Evolutionary conservation across 2,113 vertebrate species (phyloP), one percentile per base, ranked within the genome.

Genomic region (Lophochroa leadbeateri): DNA sequence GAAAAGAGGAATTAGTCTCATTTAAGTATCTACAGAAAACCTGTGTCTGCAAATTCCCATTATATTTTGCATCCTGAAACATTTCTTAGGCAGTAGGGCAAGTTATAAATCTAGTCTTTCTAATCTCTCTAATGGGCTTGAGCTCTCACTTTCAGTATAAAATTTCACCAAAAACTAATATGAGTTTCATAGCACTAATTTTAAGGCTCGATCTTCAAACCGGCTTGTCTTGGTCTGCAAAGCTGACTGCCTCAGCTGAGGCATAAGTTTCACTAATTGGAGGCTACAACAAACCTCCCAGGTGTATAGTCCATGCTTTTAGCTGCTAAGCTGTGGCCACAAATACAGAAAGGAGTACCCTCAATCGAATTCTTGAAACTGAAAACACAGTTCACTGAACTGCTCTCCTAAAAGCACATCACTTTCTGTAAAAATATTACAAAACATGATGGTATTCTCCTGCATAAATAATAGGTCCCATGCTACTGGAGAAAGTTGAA

Each of bases 1-100:
- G 69, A 96, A 94, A 96, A 92, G 96, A 89, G 23, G 86, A 91
- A 96, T 96, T 96, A 96, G 65, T 78, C 52, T 95, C 53, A 88
- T 94, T 88, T 94, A 91, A 86, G 87, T 84, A 79, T 52, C 72
- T 58, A 84, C 27, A 8, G 72, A 85, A 96, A 97, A 75, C 35
- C 57, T 28, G 24, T 37, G 77, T 85, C 92, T 91, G 95, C 92
- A 95, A 86, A 92, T 95, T 92, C 94, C 29, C 49, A 20, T 37
- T 86, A 64, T 67, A 86, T 84, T 94, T 95, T 87, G 79, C 52
- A 76, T 49, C 90, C 86, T 92, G 90, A 92, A 96, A 69, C 47
- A 79, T 55, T 95, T 82, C 94, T 94, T 83, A 91, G 68, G 76
- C 76, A 78, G 46, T 9, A 75, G 47, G 35, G 47, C 31, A 92